Conservation (phyloP, 2,113 vertebrate species). For the Dasyprocta punctata region DNA sequence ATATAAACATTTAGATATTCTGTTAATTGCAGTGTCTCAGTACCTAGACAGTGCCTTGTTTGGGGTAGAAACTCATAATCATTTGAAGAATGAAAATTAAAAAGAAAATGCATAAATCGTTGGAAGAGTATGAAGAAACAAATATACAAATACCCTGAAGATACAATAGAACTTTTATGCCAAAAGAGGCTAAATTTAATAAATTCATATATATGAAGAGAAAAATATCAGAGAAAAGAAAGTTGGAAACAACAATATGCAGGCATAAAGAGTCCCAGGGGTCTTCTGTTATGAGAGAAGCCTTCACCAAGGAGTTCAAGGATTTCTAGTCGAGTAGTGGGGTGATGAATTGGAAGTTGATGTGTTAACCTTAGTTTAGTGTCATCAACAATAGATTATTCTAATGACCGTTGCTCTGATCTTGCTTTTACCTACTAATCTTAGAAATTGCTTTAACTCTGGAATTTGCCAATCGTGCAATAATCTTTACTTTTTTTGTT, state of each 20-base stretch:
- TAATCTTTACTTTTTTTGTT: background rate
- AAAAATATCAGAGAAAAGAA: background rate
- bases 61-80: background rate
- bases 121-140: background rate
- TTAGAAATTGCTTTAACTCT: background rate
- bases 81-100: background rate
- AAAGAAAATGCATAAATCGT: background rate
- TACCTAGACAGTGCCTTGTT: background rate
- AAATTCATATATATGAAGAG: background rate
- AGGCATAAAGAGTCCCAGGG: background rate
- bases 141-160: background rate
- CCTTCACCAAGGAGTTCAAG: background rate
- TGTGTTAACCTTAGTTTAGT: background rate
- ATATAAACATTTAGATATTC: background rate
- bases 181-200: background rate
- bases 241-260: fast-evolving
- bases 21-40: background rate
- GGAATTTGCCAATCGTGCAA: background rate
- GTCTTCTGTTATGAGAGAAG: background rate
- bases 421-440: background rate
- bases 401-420: background rate
- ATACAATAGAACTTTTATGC: background rate
- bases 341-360: background rate
- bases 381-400: background rate
- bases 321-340: background rate